Conservation (phyloP, 2,797 vertebrate species). For the Lepus townsendii region DNA sequence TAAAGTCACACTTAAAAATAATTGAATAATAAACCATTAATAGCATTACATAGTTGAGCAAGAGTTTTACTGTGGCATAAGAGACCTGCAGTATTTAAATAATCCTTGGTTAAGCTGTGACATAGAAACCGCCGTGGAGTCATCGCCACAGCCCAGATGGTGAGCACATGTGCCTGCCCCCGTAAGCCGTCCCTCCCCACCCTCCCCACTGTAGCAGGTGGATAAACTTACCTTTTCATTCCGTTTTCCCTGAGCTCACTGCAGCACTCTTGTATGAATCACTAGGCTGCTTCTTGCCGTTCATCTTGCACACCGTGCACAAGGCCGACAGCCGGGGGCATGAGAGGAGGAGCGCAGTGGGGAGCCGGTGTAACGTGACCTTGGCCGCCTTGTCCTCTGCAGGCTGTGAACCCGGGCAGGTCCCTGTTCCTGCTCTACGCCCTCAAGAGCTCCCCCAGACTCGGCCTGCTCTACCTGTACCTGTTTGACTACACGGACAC, state of each 20-base stretch:
- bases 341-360: neutral
- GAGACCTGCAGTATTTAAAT: neutral
- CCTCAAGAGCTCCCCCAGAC: slow-evolving; percentile 94
- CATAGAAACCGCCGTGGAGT: neutral
- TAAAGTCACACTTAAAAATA: neutral
- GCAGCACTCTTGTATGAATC: neutral
- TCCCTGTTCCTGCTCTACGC: slow-evolving; percentile 96
- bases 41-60: neutral
- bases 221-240: no score
- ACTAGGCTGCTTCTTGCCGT: neutral
- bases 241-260: no score
- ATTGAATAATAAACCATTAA: neutral
- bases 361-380: neutral
- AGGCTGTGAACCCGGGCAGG: slow-evolving; percentile 95
- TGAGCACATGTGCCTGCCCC: no score
- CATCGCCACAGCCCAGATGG: neutral
- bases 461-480: slow-evolving; percentile 92
- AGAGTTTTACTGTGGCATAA: neutral
- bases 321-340: neutral
- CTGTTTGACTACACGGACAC: slow-evolving; percentile 95
- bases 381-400: slow-evolving; percentile 70
- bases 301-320: neutral
- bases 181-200: no score
- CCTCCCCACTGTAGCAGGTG: no score
- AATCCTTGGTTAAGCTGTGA: neutral